These are phyloP conservation scores for Corydoras sp. DNA, from an alignment of 2,113 vertebrate species.

Conservation along the genomic window DNA sequence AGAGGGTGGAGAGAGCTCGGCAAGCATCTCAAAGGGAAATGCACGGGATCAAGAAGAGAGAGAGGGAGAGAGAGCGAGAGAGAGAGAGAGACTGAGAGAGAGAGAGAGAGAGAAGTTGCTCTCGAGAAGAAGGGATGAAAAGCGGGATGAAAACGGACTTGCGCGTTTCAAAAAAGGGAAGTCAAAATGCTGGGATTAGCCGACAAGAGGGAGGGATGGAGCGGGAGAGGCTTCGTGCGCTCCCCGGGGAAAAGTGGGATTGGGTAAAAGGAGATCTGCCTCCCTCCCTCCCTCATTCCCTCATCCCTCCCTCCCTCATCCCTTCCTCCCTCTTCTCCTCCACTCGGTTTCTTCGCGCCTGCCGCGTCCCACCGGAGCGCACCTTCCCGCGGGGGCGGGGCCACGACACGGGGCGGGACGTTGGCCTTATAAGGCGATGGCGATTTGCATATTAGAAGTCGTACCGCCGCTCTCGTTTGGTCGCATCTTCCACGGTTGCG, in stretches of 20 bases:
- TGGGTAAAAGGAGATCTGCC: slow-evolving; percentile 63
- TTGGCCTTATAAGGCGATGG: slow-evolving; percentile 52
- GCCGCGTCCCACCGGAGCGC: slow-evolving; percentile 68
- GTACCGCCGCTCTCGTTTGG: slow-evolving; percentile 1
- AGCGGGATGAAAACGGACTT: slow-evolving; percentile 65
- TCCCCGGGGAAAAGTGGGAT: slow-evolving; percentile 67
- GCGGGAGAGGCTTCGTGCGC: slow-evolving; percentile 55
- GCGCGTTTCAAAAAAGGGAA: slow-evolving; percentile 72
- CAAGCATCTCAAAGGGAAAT: slow-evolving; percentile 56
- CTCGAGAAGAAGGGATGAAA: slow-evolving; percentile 58
- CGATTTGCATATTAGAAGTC: slow-evolving; percentile 44
- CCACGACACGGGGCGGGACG: slow-evolving; percentile 45
- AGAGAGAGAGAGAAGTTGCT: slow-evolving; percentile 58
- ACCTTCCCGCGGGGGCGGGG: slow-evolving; percentile 60
- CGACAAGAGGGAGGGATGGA: slow-evolving; percentile 69
- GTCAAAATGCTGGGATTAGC: slow-evolving; percentile 70
- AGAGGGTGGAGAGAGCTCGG: slow-evolving; percentile 56
- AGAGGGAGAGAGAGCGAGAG: slow-evolving; percentile 52
- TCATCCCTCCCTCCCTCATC: slow-evolving; percentile 64
- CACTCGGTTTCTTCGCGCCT: slow-evolving; percentile 58
- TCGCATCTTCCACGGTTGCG: not conserved
- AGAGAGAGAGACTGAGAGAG: slow-evolving; percentile 50
- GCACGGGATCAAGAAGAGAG: slow-evolving; percentile 59
- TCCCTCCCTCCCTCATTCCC: slow-evolving; percentile 64
- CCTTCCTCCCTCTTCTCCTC: slow-evolving; percentile 56